Evolutionary conservation across 2,797 vertebrate genomes (phyloP).

Genomic region (Cephalopachus bancanus): DNA sequence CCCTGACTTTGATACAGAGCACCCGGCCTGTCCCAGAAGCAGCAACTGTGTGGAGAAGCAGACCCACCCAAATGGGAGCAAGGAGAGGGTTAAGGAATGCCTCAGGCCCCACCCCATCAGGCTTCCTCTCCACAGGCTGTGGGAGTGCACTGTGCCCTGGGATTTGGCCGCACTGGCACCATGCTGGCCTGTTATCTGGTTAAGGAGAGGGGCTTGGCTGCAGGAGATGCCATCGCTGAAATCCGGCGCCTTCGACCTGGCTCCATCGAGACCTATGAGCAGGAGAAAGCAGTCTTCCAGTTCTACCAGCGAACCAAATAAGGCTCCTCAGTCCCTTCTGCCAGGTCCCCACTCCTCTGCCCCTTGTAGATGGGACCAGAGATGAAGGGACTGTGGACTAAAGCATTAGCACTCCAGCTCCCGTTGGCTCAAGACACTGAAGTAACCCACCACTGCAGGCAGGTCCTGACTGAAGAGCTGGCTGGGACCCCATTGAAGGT

Average conservation of each 20-base stretch:
- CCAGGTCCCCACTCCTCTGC: neutral
- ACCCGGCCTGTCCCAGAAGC: neutral
- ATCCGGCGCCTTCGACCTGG: slow-evolving; percentile 92
- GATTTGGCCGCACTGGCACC: slow-evolving; percentile 95
- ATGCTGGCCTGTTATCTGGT: slow-evolving; percentile 98
- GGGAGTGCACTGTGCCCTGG: slow-evolving; percentile 95
- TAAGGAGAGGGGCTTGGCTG: slow-evolving; percentile 89
- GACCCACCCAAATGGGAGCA: neutral
- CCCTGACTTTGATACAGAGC: neutral
- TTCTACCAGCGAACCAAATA: slow-evolving; percentile 93
- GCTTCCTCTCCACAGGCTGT: slow-evolving; percentile 90
- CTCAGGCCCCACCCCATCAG: neutral
- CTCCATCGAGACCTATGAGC: slow-evolving; percentile 95
- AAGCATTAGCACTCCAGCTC: no score
- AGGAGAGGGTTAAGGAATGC: fast-evolving
- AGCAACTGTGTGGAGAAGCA: neutral
- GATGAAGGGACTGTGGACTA: neutral
- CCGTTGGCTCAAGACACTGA: neutral
- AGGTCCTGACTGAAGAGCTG: neutral
- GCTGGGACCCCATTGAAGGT: neutral
- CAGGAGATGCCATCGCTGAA: slow-evolving; percentile 92
- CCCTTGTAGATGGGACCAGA: neutral
- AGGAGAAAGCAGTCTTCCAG: slow-evolving; percentile 95
- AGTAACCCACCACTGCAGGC: neutral
- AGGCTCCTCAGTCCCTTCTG: neutral